Base-by-base conservation (phyloP, 64 coral and sea anemone species). In the Catalaphyllia jardinei region DNA sequence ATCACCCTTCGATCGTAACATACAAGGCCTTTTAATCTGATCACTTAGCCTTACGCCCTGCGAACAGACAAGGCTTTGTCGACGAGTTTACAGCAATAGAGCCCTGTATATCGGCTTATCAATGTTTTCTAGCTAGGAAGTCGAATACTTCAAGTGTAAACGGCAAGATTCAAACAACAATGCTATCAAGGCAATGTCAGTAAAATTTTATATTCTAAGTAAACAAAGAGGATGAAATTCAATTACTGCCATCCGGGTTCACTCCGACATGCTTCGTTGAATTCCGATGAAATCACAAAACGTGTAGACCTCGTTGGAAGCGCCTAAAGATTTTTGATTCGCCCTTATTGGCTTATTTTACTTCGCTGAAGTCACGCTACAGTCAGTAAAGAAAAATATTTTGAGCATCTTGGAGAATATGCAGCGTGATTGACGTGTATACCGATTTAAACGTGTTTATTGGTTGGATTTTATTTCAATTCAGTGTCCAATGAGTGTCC, bases 141-240 rank as follows among this genome's bases (percentile, higher is more conserved):
- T 27, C 38, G 2, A 85, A 18, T 50, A 52, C 18, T 28, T 51
- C 24, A 79, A 51, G 62, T 71, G 63, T 50, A 69, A 85, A 85
- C 17, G 42, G 20, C 22, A 25, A 38, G 14, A 61, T 38, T 28
- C 20, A 25, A 85, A 71, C 19, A 85, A 85, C 81, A 85, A 85
- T 85, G 24, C 22, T 71, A 85, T 67, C 81, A 85, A 71, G 81
- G 52, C 62, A 85, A 85, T 71, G 81, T 85, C 81, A 85, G 81
- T 46, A 50, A 24, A 85, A 71, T 52, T 85, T 85, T 71, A 85
- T 85, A 50, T 42, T 67, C 81, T 50, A 85, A 85, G 81, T 85
- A 85, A 85, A 85, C 63, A 85, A 85, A 64, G 39, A 71, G 24
- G 81, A 85, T 71, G 18, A 71, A 85, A 85, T 85, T 85, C 81